These are phyloP conservation scores for Furcula furcula DNA, from an alignment of 2,888 invertebrate species.

Conservation along the genomic window DNA sequence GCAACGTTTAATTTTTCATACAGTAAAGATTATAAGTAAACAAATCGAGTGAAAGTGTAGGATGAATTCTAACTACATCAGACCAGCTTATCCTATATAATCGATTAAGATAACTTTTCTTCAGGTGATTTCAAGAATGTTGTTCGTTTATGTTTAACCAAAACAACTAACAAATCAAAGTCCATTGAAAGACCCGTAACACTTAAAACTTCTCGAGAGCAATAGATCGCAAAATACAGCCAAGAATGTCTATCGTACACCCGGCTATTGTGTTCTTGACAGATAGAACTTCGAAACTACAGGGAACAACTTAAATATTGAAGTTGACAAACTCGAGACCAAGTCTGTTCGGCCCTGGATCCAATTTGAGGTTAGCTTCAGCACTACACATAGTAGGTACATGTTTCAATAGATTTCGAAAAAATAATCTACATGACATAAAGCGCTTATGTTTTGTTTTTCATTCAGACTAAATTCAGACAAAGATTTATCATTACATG, in stretches of 20 bases:
- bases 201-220: slow-evolving; percentile 30
- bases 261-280: slow-evolving; percentile 52
- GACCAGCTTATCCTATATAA: too few relatives aligned
- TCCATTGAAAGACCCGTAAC: slow-evolving; percentile 27
- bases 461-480: slow-evolving; percentile 17
- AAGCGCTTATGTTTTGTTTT: slow-evolving; percentile 8
- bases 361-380: slow-evolving; percentile 44
- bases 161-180: slow-evolving; percentile 14
- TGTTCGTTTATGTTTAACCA: too few relatives aligned
- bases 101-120: too few relatives aligned
- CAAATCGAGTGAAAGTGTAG: too few relatives aligned
- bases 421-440: too few relatives aligned
- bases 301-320: slow-evolving; percentile 66
- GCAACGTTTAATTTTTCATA: too few relatives aligned
- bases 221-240: slow-evolving; percentile 37
- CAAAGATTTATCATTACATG: slow-evolving; percentile 24
- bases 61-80: too few relatives aligned
- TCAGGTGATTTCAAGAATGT: too few relatives aligned
- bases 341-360: slow-evolving; percentile 42
- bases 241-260: slow-evolving; percentile 38
- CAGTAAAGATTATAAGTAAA: too few relatives aligned
- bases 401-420: slow-evolving; percentile 39
- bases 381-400: slow-evolving; percentile 20
- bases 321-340: slow-evolving; percentile 60
- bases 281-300: slow-evolving; percentile 53